These are phyloP conservation scores for Meghimatium bilineatum DNA, from an alignment of 2,888 invertebrate genomes.

Conservation along the genomic window DNA sequence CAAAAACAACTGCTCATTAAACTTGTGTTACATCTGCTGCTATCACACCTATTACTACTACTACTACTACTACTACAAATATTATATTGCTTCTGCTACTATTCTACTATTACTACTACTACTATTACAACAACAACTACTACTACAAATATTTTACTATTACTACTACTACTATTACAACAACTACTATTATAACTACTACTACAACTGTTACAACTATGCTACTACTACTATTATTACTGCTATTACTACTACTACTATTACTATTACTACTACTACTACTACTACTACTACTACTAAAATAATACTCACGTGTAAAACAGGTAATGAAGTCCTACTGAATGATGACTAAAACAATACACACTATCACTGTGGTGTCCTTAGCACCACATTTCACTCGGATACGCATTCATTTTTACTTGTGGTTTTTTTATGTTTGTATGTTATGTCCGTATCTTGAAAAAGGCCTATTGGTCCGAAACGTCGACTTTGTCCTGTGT, in stretches of 20 bases:
- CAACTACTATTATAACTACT: not conserved
- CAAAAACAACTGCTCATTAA: not conserved
- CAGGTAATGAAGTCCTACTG: no score
- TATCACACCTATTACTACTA: not conserved
- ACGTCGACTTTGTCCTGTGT: no score
- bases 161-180: not conserved
- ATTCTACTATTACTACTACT: not conserved
- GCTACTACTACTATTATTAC: not conserved
- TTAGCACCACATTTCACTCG: no score
- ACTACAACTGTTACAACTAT: not conserved
- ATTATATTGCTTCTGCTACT: not conserved
- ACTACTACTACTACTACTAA: not conserved
- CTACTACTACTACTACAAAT: not conserved
- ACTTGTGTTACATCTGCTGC: no score
- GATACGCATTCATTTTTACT: no score
- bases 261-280: not conserved
- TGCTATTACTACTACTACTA: not conserved
- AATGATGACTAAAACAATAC: no score
- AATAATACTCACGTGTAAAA: not conserved
- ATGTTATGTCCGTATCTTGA: no score
- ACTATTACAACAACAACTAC: not conserved
- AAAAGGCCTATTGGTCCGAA: no score
- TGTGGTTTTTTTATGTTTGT: no score
- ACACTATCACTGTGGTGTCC: no score
- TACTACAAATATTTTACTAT: not conserved